Percentiles rank a stretch among this genome's conserved stretches.
Conservation (phyloP, 2,888 invertebrate genomes). For the Cyclophora albipunctata region DNA sequence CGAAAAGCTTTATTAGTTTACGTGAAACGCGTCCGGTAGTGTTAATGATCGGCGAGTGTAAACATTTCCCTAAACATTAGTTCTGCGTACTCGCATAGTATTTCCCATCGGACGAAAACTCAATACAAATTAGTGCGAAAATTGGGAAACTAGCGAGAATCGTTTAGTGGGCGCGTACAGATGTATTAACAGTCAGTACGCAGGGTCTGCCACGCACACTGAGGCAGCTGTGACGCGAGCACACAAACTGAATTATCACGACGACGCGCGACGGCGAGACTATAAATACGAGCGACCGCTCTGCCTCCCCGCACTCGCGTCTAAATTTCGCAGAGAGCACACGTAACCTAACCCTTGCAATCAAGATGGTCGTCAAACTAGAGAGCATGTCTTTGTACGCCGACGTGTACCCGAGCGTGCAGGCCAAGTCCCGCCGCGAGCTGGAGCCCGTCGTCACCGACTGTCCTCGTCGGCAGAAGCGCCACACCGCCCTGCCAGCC, state of each 20-base stretch:
- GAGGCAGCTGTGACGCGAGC: slow-evolving; percentile 32
- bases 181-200: neutral
- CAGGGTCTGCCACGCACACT: slow-evolving; percentile 7
- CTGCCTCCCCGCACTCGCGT: slow-evolving; percentile 47
- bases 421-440: slow-evolving; percentile 35
- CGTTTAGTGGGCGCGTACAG: slow-evolving; percentile 18
- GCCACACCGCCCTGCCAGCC: slow-evolving; percentile 43
- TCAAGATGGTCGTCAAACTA: slow-evolving; percentile 57
- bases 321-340: slow-evolving; percentile 37
- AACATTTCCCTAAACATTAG: neutral
- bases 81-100: neutral
- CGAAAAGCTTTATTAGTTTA: no score
- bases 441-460: slow-evolving; percentile 40
- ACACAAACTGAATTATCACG: slow-evolving; percentile 35
- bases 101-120: slow-evolving; percentile 15
- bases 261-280: slow-evolving; percentile 15
- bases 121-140: slow-evolving; percentile 1
- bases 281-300: slow-evolving; percentile 39
- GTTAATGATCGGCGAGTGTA: neutral
- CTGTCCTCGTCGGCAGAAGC: slow-evolving; percentile 46
- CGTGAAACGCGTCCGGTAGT: no score
- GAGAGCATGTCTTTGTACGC: slow-evolving; percentile 51
- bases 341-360: slow-evolving; percentile 25
- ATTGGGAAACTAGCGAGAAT: slow-evolving; percentile 18
- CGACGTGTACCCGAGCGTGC: slow-evolving; percentile 44